These are phyloP conservation scores for Platygyra sinensis DNA, from an alignment of 64 coral and sea anemone species.

Conservation along the genomic window DNA sequence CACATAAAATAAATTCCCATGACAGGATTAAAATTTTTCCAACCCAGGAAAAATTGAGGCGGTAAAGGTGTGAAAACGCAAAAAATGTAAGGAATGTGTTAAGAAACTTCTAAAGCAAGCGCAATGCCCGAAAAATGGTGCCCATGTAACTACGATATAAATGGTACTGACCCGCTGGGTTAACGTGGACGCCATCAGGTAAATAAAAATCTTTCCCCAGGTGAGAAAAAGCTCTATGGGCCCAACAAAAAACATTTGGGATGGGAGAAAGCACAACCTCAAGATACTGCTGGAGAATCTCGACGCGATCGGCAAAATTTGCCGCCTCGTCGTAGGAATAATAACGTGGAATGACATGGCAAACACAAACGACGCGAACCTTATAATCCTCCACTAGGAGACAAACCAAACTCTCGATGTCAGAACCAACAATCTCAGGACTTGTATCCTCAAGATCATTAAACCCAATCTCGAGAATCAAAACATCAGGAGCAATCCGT, in stretches of 20 bases:
- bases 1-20: neutral
- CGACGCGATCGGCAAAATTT: neutral
- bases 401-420: neutral
- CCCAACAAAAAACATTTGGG: slow-evolving; percentile 1
- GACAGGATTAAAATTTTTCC: neutral
- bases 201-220: slow-evolving; percentile 25
- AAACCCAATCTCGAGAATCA: slow-evolving; percentile 2
- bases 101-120: neutral
- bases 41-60: too few relatives aligned
- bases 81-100: neutral
- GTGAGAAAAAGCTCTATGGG: slow-evolving; percentile 15
- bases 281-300: too few relatives aligned
- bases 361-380: slow-evolving; percentile 51
- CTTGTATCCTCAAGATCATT: neutral
- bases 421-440: neutral
- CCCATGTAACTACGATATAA: too few relatives aligned
- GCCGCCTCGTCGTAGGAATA: neutral
- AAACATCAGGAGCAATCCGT: neutral
- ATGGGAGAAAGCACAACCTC: too few relatives aligned
- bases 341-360: slow-evolving; percentile 46
- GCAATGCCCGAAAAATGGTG: neutral
- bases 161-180: too few relatives aligned
- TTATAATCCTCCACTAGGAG: neutral
- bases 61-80: neutral
- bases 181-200: slow-evolving; percentile 1